Evolutionary conservation across 2,888 invertebrate genomes (phyloP), one percentile per base, ranked within the genome.

Genomic region (Cephalotes varians): DNA sequence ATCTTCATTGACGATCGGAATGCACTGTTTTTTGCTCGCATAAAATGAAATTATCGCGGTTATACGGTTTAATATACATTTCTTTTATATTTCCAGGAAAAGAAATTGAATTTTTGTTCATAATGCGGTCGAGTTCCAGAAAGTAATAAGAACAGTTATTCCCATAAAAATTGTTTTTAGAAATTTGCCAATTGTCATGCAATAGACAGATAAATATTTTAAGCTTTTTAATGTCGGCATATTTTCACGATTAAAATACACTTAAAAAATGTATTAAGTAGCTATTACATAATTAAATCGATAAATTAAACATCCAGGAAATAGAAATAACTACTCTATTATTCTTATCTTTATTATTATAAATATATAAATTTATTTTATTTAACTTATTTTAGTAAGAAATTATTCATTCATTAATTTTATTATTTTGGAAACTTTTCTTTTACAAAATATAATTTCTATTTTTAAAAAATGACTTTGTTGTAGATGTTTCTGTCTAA

Each of bases 1-100:
- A 77, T 67, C 47, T 54, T 3, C 10, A 49, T 54, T 44, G 56
- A 58, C n/a, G 79, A 69, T 71, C 37, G 15, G n/a, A 47, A 71
- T 34, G n/a, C 21, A n/a, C 47, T 44, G 18, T 25, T 40, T 76
- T 62, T 65, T 47, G 44, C 44, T 10, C 1, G n/a, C 34, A 51
- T 34, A 44, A 58, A 60, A 37, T 40, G 21, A 64, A 73, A 81
- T 82, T 82, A 64, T 71, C 47, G n/a, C 25, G 18, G n/a, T 54
- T 40, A 40, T 15, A 54, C 37, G 71, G 37, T n/a, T n/a, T n/a
- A n/a, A n/a, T n/a, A n/a, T n/a, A n/a, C n/a, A n/a, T n/a, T 47
- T 64, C n/a, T 44, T 28, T 54, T 37, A 51, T 44, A 28, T 31
- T 73, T 73, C 28, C 34, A 31, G 31, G 47, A 34, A 64, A 64